Conservation (phyloP, 2,888 invertebrate species). For the Pterobdella sp. region DNA sequence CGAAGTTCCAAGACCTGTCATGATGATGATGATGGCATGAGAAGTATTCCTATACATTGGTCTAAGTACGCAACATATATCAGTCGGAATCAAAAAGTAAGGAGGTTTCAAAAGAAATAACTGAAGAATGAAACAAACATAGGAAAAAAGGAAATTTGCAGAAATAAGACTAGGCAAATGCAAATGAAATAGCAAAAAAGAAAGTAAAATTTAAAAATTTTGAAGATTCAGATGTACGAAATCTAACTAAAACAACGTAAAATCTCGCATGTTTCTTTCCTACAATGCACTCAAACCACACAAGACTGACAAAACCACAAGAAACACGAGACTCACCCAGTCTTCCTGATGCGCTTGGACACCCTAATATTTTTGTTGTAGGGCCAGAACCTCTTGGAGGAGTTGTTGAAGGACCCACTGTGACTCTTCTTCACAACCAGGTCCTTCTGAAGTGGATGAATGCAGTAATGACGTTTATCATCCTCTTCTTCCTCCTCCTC, state of each 20-base stretch:
- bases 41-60: too few relatives aligned
- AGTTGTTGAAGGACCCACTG: background rate
- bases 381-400: slow-evolving; percentile 13
- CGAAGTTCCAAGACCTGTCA: slow-evolving; percentile 10
- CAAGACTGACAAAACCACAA: background rate
- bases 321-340: background rate
- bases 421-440: background rate
- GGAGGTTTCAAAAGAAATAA: too few relatives aligned
- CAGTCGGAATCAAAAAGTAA: too few relatives aligned
- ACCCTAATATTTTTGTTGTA: background rate
- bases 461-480: slow-evolving; percentile 7
- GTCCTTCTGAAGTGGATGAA: background rate
- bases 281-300: background rate
- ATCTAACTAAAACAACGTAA: background rate
- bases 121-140: too few relatives aligned
- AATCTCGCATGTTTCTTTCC: background rate
- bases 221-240: background rate
- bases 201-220: too few relatives aligned
- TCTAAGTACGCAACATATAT: too few relatives aligned
- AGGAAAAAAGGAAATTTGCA: too few relatives aligned
- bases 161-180: too few relatives aligned
- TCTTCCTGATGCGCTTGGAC: background rate
- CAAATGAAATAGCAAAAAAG: too few relatives aligned
- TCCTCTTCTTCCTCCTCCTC: slow-evolving; percentile 19
- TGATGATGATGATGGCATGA: too few relatives aligned